Evolutionary conservation across 2,888 invertebrate genomes (phyloP).

Genomic region (Brachynemurus nebulosus): DNA sequence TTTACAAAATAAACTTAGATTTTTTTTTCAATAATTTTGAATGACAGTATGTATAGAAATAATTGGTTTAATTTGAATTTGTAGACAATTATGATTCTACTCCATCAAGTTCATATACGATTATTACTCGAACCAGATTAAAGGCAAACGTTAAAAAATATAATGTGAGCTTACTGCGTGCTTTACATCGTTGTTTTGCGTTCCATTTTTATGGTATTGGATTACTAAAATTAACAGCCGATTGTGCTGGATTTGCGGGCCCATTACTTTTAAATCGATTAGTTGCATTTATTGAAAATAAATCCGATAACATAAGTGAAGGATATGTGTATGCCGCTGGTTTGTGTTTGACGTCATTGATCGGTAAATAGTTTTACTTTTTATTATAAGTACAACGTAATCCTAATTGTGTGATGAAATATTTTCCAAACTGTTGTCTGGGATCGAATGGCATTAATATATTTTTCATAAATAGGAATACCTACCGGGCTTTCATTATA

Average conservation of each 20-base stretch:
- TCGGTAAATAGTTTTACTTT: slow-evolving; percentile 38
- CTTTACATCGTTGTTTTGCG: slow-evolving; percentile 64
- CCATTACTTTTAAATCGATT: slow-evolving; percentile 77
- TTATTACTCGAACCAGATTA: no score
- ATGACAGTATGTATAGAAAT: no score
- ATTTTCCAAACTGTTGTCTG: no score
- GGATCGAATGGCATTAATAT: no score
- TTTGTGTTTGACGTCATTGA: slow-evolving; percentile 47
- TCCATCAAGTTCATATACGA: no score
- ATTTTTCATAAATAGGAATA: no score
- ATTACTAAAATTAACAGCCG: slow-evolving; percentile 65
- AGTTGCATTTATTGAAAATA: slow-evolving; percentile 63
- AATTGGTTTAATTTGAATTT: no score
- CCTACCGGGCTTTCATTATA: no score
- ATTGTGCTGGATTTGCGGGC: slow-evolving; percentile 74
- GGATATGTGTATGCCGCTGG: slow-evolving; percentile 53
- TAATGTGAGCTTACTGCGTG: slow-evolving; percentile 44
- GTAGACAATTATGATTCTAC: no score
- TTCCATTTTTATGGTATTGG: slow-evolving; percentile 75
- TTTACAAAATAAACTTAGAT: no score
- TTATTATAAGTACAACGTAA: slow-evolving; percentile 5
- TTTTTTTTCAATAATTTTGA: no score
- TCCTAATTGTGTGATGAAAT: no score
- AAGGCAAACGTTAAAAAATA: slow-evolving; percentile 21
- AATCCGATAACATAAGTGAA: slow-evolving; percentile 45